phyloP scores from a whole-genome alignment of 2,113 vertebrate genomes.

The Passer montanus region DNA sequence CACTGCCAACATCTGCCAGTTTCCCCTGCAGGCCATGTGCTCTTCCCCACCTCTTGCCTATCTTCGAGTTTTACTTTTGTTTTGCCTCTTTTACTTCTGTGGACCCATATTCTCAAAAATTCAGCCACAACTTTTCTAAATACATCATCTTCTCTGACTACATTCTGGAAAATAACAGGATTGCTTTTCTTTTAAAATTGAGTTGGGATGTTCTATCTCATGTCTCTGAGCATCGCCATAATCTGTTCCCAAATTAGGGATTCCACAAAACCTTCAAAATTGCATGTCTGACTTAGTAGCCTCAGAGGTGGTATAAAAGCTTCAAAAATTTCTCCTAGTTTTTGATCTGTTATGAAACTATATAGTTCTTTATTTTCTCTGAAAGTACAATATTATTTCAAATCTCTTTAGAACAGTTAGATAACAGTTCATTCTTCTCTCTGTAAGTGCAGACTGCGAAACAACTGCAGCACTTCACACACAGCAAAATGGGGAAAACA shows the following conservation, averaged over 20 bases:
- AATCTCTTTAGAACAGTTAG: slow-evolving; percentile 24
- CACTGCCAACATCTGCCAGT: accelerated
- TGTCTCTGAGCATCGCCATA: accelerated
- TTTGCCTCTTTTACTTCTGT: not conserved
- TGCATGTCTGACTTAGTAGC: not conserved
- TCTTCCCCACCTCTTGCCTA: not conserved
- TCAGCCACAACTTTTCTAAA: not conserved
- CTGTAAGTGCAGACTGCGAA: not conserved
- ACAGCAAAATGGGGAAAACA: not conserved
- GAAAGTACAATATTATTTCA: slow-evolving; percentile 33
- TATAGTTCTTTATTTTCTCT: not conserved
- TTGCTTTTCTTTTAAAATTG: not conserved
- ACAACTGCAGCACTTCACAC: not conserved
- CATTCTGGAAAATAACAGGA: not conserved
- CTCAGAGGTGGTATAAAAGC: not conserved
- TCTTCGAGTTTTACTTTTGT: not conserved
- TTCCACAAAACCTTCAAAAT: slow-evolving; percentile 22
- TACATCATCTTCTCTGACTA: not conserved
- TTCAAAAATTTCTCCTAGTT: not conserved
- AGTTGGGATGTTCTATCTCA: not conserved
- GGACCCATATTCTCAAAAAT: not conserved
- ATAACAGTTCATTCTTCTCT: not conserved
- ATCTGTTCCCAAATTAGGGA: not conserved
- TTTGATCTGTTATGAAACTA: slow-evolving; percentile 16
- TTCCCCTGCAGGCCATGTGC: not conserved